Evolutionary conservation across 2,797 vertebrate species (phyloP).

Genomic region (Sebastes itinus): DNA sequence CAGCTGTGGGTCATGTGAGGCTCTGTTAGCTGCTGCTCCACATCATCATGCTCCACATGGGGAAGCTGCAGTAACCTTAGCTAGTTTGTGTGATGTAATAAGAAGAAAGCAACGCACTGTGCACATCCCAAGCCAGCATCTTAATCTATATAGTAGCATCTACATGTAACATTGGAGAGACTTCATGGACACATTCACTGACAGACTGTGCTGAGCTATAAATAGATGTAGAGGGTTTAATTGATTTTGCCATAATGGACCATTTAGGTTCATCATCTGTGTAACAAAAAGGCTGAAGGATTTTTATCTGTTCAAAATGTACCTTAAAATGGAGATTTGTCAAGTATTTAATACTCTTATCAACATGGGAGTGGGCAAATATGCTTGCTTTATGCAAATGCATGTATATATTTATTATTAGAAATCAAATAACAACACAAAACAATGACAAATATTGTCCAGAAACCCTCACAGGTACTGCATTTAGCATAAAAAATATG

Average conservation of each 20-base stretch:
- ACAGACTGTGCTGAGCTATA: background rate
- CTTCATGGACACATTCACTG: background rate
- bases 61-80: background rate
- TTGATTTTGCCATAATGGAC: constrained; percentile 3
- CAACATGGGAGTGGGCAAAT: too few species aligned
- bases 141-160: background rate
- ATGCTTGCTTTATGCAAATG: too few species aligned
- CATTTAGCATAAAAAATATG: too few species aligned
- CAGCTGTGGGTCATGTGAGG: background rate
- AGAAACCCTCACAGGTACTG: too few species aligned
- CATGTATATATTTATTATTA: too few species aligned
- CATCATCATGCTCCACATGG: background rate
- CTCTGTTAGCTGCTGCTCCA: constrained; percentile 16
- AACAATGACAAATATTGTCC: too few species aligned
- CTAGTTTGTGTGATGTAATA: background rate
- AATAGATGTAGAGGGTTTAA: background rate
- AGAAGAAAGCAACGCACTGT: background rate
- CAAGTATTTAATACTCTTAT: too few species aligned
- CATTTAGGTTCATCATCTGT: background rate
- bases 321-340: too few species aligned
- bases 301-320: too few species aligned
- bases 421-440: too few species aligned
- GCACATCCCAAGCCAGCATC: background rate
- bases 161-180: background rate
- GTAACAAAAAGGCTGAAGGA: background rate